Conservation (phyloP, 2,888 invertebrate genomes). For the Venusia cambrica region DNA sequence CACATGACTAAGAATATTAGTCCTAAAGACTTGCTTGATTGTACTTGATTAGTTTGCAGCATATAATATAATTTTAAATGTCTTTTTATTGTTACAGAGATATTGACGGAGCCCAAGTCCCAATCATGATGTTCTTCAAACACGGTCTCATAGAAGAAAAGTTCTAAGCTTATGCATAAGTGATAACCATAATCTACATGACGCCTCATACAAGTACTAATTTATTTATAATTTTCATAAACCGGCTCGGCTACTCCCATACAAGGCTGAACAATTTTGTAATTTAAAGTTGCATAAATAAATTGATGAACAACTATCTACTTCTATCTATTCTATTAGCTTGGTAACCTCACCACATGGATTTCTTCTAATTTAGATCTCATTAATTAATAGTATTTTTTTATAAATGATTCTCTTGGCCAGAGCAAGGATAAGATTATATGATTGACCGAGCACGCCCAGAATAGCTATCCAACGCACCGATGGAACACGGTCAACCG, state of each 20-base stretch:
- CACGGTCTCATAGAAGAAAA: slow-evolving; percentile 98
- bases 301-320: slow-evolving; percentile 61
- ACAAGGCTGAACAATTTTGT: slow-evolving; percentile 78
- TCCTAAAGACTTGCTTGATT: too few relatives aligned
- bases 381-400: too few relatives aligned
- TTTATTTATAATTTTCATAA: slow-evolving; percentile 74
- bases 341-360: too few relatives aligned
- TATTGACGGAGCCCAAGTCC: slow-evolving; percentile 89
- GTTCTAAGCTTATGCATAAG: slow-evolving; percentile 82
- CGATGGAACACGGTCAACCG: too few relatives aligned
- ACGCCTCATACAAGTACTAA: slow-evolving; percentile 65
- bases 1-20: too few relatives aligned
- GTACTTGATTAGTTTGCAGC: too few relatives aligned
- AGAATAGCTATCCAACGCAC: too few relatives aligned
- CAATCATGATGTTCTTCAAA: slow-evolving; percentile 97
- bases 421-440: too few relatives aligned
- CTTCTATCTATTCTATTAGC: slow-evolving; percentile 24
- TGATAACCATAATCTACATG: slow-evolving; percentile 60
- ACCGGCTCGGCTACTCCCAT: slow-evolving; percentile 69
- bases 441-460: too few relatives aligned
- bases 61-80: too few relatives aligned
- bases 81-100: slow-evolving; percentile 79
- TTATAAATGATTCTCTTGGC: too few relatives aligned
- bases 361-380: too few relatives aligned
- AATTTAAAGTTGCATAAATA: slow-evolving; percentile 73